Conservation (phyloP, 2,113 vertebrate species). For the Gambusia affinis region DNA sequence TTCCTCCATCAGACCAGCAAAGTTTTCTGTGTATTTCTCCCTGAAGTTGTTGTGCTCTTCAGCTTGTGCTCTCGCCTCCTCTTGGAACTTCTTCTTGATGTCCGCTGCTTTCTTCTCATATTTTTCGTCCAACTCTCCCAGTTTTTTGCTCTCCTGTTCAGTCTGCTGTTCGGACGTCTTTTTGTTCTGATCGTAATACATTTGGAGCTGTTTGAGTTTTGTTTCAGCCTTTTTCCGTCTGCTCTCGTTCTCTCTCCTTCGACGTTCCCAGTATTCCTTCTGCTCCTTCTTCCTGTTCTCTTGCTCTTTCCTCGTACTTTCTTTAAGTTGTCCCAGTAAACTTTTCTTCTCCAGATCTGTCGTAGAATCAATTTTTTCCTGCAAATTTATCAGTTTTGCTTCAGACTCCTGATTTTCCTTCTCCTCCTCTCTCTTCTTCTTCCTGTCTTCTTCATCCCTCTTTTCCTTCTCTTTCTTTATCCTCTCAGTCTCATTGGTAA, state of each 20-base stretch:
- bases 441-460: background rate
- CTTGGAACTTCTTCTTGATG: conserved; percentile 17
- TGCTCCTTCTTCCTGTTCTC: background rate
- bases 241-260: background rate
- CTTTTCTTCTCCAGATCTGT: background rate
- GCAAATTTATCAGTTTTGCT: background rate
- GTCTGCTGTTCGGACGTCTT: background rate
- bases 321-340: background rate
- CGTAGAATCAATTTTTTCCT: background rate
- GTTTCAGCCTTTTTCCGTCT: background rate
- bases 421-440: background rate
- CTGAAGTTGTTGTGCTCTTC: conserved; percentile 38
- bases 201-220: background rate
- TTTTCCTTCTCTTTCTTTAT: background rate
- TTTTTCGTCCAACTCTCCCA: background rate
- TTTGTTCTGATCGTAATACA: background rate
- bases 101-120: background rate
- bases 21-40: conserved; percentile 23
- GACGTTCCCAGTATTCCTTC: background rate
- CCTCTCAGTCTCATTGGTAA: background rate
- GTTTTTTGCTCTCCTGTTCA: background rate
- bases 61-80: conserved; percentile 38
- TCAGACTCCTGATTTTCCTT: background rate
- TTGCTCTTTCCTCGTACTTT: background rate
- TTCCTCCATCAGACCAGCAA: background rate